Evolutionary conservation across 1,140 invertebrate genomes (phyloP).

Genomic region (Micrasema minimum): DNA sequence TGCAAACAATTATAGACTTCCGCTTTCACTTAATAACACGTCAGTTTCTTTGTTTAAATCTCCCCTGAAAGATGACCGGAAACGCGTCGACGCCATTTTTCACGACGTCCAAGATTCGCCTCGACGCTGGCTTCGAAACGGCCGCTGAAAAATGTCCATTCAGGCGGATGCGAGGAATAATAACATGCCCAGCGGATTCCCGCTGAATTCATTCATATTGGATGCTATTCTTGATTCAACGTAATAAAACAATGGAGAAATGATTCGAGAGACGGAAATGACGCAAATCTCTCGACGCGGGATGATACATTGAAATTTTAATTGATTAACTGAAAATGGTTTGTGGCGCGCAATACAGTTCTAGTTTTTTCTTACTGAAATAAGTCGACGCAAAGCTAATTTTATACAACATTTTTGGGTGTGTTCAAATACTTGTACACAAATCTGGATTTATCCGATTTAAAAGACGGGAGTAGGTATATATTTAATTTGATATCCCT

Average conservation of each 20-base stretch:
- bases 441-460: too few relatives aligned
- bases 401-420: too few relatives aligned
- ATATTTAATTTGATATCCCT: too few relatives aligned
- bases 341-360: too few relatives aligned
- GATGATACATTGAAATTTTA: neutral
- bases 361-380: too few relatives aligned
- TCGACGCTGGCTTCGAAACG: slow-evolving; percentile 14
- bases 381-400: too few relatives aligned
- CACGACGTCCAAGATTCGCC: slow-evolving; percentile 11
- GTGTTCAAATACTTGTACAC: too few relatives aligned
- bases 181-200: slow-evolving; percentile 13
- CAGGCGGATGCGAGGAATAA: slow-evolving; percentile 19
- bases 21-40: neutral
- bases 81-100: slow-evolving; percentile 33
- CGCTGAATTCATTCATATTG: slow-evolving; percentile 28
- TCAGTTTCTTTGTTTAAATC: slow-evolving; percentile 24
- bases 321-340: too few relatives aligned
- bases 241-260: slow-evolving; percentile 43
- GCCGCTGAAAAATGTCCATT: slow-evolving; percentile 29
- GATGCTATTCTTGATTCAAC: slow-evolving; percentile 43
- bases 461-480: too few relatives aligned
- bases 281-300: neutral
- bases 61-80: neutral
- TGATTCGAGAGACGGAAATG: slow-evolving; percentile 1
- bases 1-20: neutral